Evolutionary conservation across 35 echinoderm and acorn worm species (phyloP), one percentile per base, ranked within the genome.

Genomic region (Apostichopus parvimensis): DNA sequence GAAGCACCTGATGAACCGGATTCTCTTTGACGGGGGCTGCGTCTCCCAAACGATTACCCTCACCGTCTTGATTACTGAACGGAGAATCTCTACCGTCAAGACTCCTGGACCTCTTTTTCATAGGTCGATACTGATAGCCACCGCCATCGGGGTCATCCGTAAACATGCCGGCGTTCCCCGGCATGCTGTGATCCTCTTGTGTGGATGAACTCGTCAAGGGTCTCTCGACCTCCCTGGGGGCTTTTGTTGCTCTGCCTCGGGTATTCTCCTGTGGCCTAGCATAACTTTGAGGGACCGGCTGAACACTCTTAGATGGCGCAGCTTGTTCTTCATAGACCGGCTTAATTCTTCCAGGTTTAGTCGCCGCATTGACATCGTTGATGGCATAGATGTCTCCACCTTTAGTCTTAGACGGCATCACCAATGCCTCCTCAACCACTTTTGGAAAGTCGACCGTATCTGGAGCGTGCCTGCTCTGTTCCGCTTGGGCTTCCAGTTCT

Each of bases 401-500:
- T 57, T 57, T 82, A 54, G 86, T 72, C 52, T 72, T 60, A 21
- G 86, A 88, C 9, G 86, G 86, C 62, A 88, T 22, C 25, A 88
- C 57, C 86, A 88, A 17, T 65, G 86, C 10, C 52, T 88, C 86
- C 26, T 22, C 57, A 0, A 88, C 86, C 0, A 72, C 86, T 88
- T 66, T 72, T 17, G 57, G 57, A 88, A 52, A 20, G n/a, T 88
- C 86, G 0, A 52, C 22, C 0, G 20, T 75, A 25, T 72, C 61
- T 9, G 86, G 86, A 45, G 61, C 86, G 72, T 88, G 7, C 15
- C 34, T 88, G 57, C 25, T 88, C 62, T 88, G 86, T 73, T 88
- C 86, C 10, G 86, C 86, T n/a, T 88, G 86, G 5, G 86, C 86
- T 88, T 88, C 61, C 54, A 88, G 25, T 23, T 88, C 86, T 64